Percentiles rank a stretch among this genome's conserved stretches.
These are phyloP conservation scores for Folsomia manolachei DNA, from an alignment of 2,888 invertebrate genomes.

Conservation along the genomic window DNA sequence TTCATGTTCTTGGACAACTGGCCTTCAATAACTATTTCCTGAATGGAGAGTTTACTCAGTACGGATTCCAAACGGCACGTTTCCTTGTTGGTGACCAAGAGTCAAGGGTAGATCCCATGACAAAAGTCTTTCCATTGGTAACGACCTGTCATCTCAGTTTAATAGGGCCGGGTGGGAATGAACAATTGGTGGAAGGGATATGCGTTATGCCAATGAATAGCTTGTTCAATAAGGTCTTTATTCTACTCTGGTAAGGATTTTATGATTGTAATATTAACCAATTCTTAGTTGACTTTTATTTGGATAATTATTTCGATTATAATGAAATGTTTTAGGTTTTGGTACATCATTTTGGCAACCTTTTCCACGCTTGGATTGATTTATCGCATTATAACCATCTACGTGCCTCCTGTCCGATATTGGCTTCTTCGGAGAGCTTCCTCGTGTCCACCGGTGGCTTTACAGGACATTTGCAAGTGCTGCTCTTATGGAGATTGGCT, in stretches of 20 bases:
- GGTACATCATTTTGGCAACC: neutral
- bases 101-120: neutral
- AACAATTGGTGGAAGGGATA: neutral
- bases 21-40: neutral
- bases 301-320: neutral
- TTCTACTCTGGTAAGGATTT: neutral
- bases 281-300: neutral
- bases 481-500: conserved; percentile 8
- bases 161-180: conserved; percentile 3
- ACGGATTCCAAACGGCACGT: neutral
- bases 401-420: neutral
- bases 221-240: neutral
- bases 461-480: neutral
- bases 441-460: too few species aligned
- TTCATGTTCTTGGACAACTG: neutral
- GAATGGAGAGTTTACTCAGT: neutral
- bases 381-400: neutral
- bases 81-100: neutral
- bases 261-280: neutral
- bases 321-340: conserved; percentile 3
- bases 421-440: neutral
- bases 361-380: neutral
- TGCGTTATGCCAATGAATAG: neutral
- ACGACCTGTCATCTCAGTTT: neutral
- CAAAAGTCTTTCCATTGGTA: conserved; percentile 1